Percentiles rank a stretch among this genome's conserved stretches.
phyloP scores from a whole-genome alignment of 2,797 vertebrate species.

The Pangasius djambal region DNA sequence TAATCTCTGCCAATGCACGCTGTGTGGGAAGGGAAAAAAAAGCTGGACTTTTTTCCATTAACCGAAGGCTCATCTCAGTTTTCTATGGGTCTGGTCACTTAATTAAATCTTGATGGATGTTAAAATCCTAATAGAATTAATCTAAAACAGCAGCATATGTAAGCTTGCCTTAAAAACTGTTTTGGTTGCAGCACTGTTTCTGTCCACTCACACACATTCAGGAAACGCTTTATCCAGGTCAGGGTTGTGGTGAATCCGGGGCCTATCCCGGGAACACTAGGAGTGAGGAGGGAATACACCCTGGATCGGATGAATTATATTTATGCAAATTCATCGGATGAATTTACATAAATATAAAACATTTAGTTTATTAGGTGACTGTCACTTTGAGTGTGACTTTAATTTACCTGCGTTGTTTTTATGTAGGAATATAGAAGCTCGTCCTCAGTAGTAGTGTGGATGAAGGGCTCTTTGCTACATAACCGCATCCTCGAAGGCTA shows the following conservation, averaged over 20 bases:
- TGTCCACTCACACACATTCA: background rate
- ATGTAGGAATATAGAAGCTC: background rate
- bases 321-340: too few species aligned
- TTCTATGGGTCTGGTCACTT: background rate
- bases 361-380: background rate
- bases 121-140: background rate
- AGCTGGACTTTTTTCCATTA: background rate
- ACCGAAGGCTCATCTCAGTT: background rate
- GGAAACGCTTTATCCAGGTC: too few species aligned
- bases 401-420: background rate
- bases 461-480: slow-evolving; percentile 35
- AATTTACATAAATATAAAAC: background rate
- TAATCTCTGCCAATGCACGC: background rate
- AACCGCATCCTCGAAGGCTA: slow-evolving; percentile 39
- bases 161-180: background rate
- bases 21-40: background rate
- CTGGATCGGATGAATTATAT: too few species aligned
- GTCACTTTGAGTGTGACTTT: too few species aligned
- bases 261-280: background rate
- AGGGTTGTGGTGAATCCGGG: background rate
- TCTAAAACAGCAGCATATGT: background rate
- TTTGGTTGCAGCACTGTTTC: background rate
- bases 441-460: slow-evolving; percentile 30
- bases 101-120: background rate
- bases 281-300: too few species aligned